Base-by-base conservation (phyloP, 1,140 invertebrate genomes). In the Meloidogyne chitwoodi region DNA sequence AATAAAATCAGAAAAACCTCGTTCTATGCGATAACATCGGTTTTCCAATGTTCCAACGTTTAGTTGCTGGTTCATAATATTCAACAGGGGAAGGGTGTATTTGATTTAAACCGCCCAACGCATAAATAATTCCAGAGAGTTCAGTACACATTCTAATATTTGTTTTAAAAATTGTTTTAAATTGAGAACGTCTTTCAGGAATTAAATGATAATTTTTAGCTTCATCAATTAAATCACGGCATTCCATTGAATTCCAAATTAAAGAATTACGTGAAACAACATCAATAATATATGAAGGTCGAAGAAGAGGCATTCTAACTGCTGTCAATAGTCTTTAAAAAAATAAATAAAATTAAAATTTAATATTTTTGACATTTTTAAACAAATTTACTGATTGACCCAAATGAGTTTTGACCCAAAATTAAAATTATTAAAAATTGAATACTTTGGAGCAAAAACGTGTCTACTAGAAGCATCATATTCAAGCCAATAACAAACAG, bases 191-290 rank as follows among this genome's bases (percentile, higher is more conserved):
- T 77, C 93, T 88, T 88, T 94, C 93, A 22, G 93, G 93, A 90
- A 95, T 91, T 41, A 94, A 87, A 87, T 93, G 92, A 88, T 92
- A 93, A 83, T 93, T 92, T 86, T 92, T 91, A 11, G 93, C 93
- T 88, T 93, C 93, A 85, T 93, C 93, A 41, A 93, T 84, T 56
- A 93, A 88, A 89, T 93, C 92, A 80, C 92, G 91, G 82, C 29
- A 88, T 86, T 73, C 65, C n/a, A 81, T 77, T n/a, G 77, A 83
- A 26, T 71, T 68, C 79, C 91, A 89, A 61, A 95, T 91, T 1
- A 94, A 87, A 80, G 93, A 91, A 85, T 94, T 93, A 22, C 92
- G 92, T 1, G 92, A 91, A 8, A 95, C 93, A 75, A 91, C 89
- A 88, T 95, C 93, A 3, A 92, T 91, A 38, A 95, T 88, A 86